Evolutionary conservation across 2,797 vertebrate genomes (phyloP), one percentile per base, ranked within the genome.

Genomic region (Macropus fuliginosus): DNA sequence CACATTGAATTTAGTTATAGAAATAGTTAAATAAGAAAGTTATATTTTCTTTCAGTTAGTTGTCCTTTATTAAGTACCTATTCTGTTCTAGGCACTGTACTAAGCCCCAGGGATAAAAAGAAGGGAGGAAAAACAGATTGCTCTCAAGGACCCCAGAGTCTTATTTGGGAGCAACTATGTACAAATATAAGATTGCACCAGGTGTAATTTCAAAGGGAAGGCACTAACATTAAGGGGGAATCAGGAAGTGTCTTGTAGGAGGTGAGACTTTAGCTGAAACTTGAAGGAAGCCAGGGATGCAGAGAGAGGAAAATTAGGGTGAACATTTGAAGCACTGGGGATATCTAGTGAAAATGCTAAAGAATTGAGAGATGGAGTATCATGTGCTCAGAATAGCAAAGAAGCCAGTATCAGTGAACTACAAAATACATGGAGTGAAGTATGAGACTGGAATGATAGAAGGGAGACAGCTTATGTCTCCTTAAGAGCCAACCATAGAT

Each of bases 51-150:
- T 96, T 54, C 13, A 90, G 27, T 90, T 10, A 90, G 52, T 6
- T 90, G 74, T 93, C 46, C 87, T 92, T 55, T 91, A 94, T 94
- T 93, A 50, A 93, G 18, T 91, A 92, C 92, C 40, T 95, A 5
- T 14, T 95, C n/a, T 89, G 3, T 95, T 46, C 34, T 55, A 81
- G 66, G 50, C 2, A 50, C 90, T 96, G 40, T 91, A 1, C 46
- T 29, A 12, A 81, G n/a, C 56, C 93, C 28, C 31, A 62, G 57
- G 57, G 34, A 56, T 90, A 59, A 10, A 89, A 95, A 92, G 56
- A 56, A 93, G 55, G 55, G 55, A 93, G 59, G 46, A 93, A 91
- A 91, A 62, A 31, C 55, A 27, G 21, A 87, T 1, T 94, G 24
- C 27, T 34, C 31, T 90, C 50, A 95, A 56, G 31, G 94, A 93